Evolutionary conservation across 2,797 vertebrate species (phyloP), one percentile per base, ranked within the genome.

Genomic region (Gymnopithys bicolor): DNA sequence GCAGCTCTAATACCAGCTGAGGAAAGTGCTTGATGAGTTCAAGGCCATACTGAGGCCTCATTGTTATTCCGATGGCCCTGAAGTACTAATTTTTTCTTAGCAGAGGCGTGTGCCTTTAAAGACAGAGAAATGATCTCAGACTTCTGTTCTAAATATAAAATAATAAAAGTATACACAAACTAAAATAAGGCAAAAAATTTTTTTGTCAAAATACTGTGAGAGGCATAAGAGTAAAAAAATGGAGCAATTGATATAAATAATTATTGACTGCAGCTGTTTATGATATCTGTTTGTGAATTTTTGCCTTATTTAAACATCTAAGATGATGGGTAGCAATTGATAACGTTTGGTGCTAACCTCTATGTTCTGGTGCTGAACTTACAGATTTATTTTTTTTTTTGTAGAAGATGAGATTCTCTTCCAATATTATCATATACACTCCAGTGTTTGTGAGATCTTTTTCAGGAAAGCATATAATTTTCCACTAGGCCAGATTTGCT

Each of bases 281-380:
- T 81, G 63, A 58, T 94, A 82, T 35, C 59, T 87, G 11, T 56
- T 91, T 88, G 63, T 69, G 62, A 32, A 27, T 78, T 93, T 90
- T 94, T 76, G 67, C 52, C 74, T 95, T 66, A 75, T 89, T 84
- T 87, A 58, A 68, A 74, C 21, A 45, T 66, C 45, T 75, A n/a
- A 80, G 39, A 35, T 83, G 63, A 87, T 83, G 41, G 24, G 70
- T 68, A 84, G 43, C 28, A 89, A 49, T 81, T 68, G 56, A 86
- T 93, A 82, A 32, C 15, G 87, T 95, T 71, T 96, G 96, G 95
- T 97, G 96, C 96, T 97, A 96, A 93, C 45, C 68, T 95, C 5
- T 78, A 8, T 69, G 22, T 93, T 87, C 69, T 92, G 94, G 95
- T 96, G 94, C 94, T 97, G 93, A 86, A 77, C 43, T 77, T 91